Conservation (phyloP, 2,888 invertebrate species). For the Nemapogon koenigi region DNA sequence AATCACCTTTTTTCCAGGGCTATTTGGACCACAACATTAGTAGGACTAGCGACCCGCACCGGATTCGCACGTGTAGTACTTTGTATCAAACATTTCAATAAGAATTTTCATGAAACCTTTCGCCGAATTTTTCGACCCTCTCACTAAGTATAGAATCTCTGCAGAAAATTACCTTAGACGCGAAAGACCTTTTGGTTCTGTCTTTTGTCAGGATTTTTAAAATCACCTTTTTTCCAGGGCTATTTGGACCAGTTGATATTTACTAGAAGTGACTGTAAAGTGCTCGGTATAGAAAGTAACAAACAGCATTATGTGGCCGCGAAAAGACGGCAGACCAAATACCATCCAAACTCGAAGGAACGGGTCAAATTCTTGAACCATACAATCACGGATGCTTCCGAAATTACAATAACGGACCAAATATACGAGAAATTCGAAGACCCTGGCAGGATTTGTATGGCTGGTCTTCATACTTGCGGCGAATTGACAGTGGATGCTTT, state of each 20-base stretch:
- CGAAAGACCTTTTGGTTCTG: no score
- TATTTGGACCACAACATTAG: constrained; percentile 79
- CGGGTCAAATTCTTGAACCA: constrained; percentile 66
- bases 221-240: no score
- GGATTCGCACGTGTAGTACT: no score
- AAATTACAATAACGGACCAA: constrained; percentile 38
- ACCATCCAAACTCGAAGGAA: constrained; percentile 53
- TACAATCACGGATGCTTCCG: constrained; percentile 60
- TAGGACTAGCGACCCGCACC: no score
- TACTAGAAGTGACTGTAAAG: constrained; percentile 60
- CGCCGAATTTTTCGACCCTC: no score
- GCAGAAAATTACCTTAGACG: no score
- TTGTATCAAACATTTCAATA: no score
- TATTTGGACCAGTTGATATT: constrained; percentile 74
- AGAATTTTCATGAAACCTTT: no score
- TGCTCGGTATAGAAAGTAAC: constrained; percentile 74
- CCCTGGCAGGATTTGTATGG: constrained; percentile 33
- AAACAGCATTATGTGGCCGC: constrained; percentile 61
- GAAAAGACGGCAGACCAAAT: constrained; percentile 59
- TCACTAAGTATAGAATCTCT: no score
- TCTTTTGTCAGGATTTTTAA: no score
- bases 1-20: no score
- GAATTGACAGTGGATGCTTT: constrained; percentile 75
- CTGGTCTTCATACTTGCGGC: constrained; percentile 80
- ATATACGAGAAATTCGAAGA: constrained; percentile 40